Base-by-base conservation (phyloP, 2,113 vertebrate genomes). In the Burhinus oedicnemus region DNA sequence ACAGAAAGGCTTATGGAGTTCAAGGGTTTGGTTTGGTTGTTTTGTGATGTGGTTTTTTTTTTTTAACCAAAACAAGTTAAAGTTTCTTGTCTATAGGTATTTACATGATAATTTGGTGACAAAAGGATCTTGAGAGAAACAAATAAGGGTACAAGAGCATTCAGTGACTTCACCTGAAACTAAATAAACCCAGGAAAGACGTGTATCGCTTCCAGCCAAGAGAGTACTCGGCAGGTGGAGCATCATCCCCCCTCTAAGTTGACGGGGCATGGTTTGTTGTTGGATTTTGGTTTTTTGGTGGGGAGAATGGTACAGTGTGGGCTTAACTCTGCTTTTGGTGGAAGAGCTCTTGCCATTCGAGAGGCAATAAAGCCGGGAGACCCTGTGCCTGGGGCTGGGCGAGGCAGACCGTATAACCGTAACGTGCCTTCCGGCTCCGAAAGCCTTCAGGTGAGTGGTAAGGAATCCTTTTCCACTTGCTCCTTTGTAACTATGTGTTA, bases 141-240 rank as follows among this genome's bases (percentile, higher is more conserved):
- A 18, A 52, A 1, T 4, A 9, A 34, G 60, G 45, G 11, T 34
- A 5, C 22, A 32, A 36, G 58, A 34, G 15, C 21, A 3, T 18
- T 6, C 40, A 11, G 0, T 6, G 29, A 4, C 11, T 42, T n/a
- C 5, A 8, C 2, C 29, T 40, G 87, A 5, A 15, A 22, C 18
- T 18, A 32, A 18, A 3, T 6, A 10, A 8, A 6, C 4, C 42
- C 51, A 34, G 40, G 61, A 30, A 23, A 27, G 17, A 2, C 2
- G 2, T 3, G 8, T 1, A 1, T 13, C 5, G 0, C n/a, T 16
- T 7, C 18, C 34, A 29, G 54, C 27, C 21, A 0, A 0, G 29
- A 7, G 60, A 15, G 17, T 0, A 1, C 45, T 54, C 0, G 4
- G 27, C 4, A 5, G 30, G 36, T 14, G 40, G 61, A 78, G 15